Evolutionary conservation across 2,113 vertebrate genomes (phyloP).

Genomic region (Varanus salvator): DNA sequence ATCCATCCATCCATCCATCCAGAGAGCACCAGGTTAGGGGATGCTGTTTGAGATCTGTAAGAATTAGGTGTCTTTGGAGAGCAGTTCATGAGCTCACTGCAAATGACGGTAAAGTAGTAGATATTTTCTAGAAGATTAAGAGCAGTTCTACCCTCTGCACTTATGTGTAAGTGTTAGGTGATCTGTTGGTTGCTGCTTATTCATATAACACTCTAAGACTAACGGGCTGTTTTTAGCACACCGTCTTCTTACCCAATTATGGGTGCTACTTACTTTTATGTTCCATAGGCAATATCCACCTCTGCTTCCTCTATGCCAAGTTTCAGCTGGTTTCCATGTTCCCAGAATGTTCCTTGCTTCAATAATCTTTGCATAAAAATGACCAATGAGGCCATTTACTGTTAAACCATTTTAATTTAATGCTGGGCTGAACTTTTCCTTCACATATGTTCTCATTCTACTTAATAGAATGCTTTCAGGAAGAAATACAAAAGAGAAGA

Average conservation of each 20-base stretch:
- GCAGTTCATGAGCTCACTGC: neutral
- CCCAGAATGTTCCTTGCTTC: neutral
- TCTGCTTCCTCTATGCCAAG: neutral
- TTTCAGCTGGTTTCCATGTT: neutral
- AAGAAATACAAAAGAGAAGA: too few relatives aligned
- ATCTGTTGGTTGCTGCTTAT: neutral
- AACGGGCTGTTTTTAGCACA: neutral
- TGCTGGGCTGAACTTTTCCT: too few relatives aligned
- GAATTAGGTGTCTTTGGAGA: neutral
- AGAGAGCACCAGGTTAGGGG: too few relatives aligned
- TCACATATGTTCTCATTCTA: too few relatives aligned
- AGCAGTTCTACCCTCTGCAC: too few relatives aligned
- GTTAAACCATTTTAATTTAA: neutral
- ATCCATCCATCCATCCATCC: too few relatives aligned
- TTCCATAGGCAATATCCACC: too few relatives aligned
- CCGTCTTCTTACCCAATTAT: neutral
- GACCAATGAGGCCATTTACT: neutral
- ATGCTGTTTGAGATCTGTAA: neutral
- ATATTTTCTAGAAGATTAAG: neutral
- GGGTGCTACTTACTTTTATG: too few relatives aligned
- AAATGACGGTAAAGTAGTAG: neutral
- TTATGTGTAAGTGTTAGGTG: neutral
- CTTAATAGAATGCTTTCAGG: too few relatives aligned
- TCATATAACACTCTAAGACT: neutral
- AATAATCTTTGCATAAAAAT: neutral